These are phyloP conservation scores for Trachymyrmex cornetzi DNA, from an alignment of 1,140 invertebrate species.

Conservation along the genomic window DNA sequence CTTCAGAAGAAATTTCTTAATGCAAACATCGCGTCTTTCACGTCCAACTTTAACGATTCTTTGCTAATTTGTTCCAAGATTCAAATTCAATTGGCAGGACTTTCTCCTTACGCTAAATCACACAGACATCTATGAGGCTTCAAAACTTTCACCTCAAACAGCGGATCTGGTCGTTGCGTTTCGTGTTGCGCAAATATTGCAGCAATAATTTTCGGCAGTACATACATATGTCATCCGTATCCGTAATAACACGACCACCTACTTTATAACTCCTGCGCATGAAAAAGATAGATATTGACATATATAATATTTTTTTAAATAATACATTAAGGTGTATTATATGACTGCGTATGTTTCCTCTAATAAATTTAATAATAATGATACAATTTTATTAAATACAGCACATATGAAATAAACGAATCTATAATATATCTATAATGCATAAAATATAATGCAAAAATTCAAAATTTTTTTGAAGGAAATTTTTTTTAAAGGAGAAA, in stretches of 20 bases:
- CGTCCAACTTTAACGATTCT: not conserved
- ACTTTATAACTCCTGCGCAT: not conserved
- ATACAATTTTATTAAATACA: not conserved
- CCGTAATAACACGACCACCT: not conserved
- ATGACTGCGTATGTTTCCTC: not conserved
- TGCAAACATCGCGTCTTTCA: not conserved
- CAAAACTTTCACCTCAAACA: slow-evolving; percentile 57
- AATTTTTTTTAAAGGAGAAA: not conserved
- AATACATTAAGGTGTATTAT: not conserved
- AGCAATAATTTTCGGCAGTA: not conserved
- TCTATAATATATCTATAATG: not conserved
- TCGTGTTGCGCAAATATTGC: slow-evolving; percentile 35
- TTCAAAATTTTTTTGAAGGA: not conserved
- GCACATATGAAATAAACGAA: not conserved
- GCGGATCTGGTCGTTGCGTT: not conserved
- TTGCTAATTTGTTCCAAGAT: slow-evolving; percentile 14
- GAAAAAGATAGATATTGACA: not conserved
- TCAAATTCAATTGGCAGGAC: slow-evolving; percentile 25
- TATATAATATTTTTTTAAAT: not conserved
- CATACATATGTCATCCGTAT: not conserved
- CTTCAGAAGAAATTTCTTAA: not conserved
- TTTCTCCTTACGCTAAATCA: slow-evolving; percentile 45
- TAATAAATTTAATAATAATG: not conserved
- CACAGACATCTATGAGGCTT: not conserved
- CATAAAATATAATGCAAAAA: not conserved